A percentile compares a stretch with the other conserved stretches of the same genome.
Conservation (phyloP, 2,888 invertebrate genomes). For the Actias luna region DNA sequence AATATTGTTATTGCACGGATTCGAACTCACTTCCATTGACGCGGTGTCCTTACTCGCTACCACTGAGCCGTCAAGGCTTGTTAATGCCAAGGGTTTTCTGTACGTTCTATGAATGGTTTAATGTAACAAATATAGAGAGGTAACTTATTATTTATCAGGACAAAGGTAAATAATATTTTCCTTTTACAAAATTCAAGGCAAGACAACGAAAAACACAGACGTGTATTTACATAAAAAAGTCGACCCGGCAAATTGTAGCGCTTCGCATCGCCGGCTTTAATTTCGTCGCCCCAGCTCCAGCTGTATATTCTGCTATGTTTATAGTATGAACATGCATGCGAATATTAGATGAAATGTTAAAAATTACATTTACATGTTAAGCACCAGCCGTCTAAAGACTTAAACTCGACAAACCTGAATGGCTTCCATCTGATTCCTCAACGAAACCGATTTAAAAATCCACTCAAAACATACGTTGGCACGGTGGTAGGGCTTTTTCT, state of each 20-base stretch:
- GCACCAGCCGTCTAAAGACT: too few species aligned
- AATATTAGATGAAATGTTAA: neutral
- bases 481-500: too few species aligned
- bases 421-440: too few species aligned
- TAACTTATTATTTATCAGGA: neutral
- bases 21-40: too few species aligned
- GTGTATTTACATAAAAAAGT: slow-evolving; percentile 50
- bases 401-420: too few species aligned
- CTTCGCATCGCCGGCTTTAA: slow-evolving; percentile 51
- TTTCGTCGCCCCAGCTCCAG: slow-evolving; percentile 38
- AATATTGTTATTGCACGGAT: too few species aligned
- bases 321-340: slow-evolving; percentile 27
- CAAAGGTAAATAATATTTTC: neutral
- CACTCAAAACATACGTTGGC: too few species aligned
- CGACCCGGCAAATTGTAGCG: slow-evolving; percentile 55
- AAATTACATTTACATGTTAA: neutral
- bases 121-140: neutral
- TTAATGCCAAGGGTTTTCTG: too few species aligned
- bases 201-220: neutral
- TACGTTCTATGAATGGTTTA: too few species aligned
- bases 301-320: slow-evolving; percentile 36
- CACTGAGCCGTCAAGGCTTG: too few species aligned
- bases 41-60: too few species aligned
- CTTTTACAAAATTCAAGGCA: slow-evolving; percentile 2
- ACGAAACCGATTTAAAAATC: too few species aligned